Conservation (phyloP, 2,113 vertebrate species). For the Nibea albiflora region DNA sequence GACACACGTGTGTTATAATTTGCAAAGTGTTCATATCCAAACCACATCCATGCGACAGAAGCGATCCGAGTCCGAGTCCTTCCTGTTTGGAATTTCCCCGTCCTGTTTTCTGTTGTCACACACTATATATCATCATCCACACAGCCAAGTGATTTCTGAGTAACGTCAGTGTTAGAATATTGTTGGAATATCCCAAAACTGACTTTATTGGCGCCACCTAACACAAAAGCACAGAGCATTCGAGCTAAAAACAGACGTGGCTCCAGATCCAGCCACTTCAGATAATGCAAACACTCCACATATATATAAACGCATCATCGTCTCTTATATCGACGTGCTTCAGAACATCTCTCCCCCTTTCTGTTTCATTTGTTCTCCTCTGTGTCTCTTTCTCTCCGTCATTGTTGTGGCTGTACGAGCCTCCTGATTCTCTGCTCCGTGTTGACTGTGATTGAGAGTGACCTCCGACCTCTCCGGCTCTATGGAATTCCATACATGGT, state of each 20-base stretch:
- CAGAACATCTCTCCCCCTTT: slow-evolving; percentile 26
- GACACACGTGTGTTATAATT: no score
- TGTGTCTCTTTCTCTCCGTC: slow-evolving; percentile 11
- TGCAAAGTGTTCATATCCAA: no score
- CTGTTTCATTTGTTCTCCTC: slow-evolving; percentile 8
- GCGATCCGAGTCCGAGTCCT: no score
- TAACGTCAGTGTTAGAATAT: background rate
- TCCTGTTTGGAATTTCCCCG: no score
- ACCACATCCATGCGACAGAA: no score
- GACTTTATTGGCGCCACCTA: background rate
- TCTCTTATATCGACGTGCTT: slow-evolving; percentile 3
- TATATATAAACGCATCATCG: background rate
- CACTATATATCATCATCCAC: no score
- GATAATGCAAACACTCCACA: background rate
- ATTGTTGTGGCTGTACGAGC: slow-evolving; percentile 55
- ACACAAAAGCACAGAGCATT: background rate
- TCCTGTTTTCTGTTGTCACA: no score
- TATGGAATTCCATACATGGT: slow-evolving; percentile 82
- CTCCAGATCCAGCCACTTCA: background rate
- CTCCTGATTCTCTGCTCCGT: slow-evolving; percentile 57
- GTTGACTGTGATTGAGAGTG: slow-evolving; percentile 76
- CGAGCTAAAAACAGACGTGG: no score
- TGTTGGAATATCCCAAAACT: background rate
- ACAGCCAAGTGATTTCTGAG: no score
- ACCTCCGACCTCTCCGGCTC: slow-evolving; percentile 69